Evolutionary conservation across 2,797 vertebrate species (phyloP).

Genomic region (Novumbra hubbsi): DNA sequence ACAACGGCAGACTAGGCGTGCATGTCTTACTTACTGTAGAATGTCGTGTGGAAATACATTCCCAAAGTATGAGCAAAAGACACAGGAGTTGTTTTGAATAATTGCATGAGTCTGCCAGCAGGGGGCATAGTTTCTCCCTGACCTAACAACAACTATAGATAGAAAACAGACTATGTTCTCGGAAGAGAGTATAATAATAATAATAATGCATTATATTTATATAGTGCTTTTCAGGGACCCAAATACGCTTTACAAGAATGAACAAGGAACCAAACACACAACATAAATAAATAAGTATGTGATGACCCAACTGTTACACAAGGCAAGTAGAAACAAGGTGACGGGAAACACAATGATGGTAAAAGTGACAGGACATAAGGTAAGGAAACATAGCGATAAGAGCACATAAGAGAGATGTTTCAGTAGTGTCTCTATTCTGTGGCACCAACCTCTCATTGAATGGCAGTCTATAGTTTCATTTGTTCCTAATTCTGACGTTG

Average conservation of each 20-base stretch:
- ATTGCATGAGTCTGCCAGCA: constrained; percentile 45
- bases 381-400: not conserved
- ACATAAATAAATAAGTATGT: no score
- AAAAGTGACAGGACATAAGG: not conserved
- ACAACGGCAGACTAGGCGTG: not conserved
- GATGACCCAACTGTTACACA: not conserved
- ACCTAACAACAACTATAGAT: constrained; percentile 8
- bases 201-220: no score
- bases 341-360: not conserved
- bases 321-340: not conserved
- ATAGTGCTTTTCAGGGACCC: no score
- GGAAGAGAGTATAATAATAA: not conserved
- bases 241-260: no score
- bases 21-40: not conserved
- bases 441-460: not conserved
- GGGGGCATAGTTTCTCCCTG: constrained; percentile 44
- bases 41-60: not conserved
- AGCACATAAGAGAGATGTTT: not conserved
- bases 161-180: not conserved
- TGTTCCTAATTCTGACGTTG: not conserved
- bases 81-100: constrained; percentile 25
- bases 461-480: not conserved
- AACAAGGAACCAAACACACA: no score
- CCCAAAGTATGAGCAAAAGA: not conserved
- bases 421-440: not conserved